Base-by-base conservation (phyloP, 2,113 vertebrate genomes). In the Synodontis membranacea region DNA sequence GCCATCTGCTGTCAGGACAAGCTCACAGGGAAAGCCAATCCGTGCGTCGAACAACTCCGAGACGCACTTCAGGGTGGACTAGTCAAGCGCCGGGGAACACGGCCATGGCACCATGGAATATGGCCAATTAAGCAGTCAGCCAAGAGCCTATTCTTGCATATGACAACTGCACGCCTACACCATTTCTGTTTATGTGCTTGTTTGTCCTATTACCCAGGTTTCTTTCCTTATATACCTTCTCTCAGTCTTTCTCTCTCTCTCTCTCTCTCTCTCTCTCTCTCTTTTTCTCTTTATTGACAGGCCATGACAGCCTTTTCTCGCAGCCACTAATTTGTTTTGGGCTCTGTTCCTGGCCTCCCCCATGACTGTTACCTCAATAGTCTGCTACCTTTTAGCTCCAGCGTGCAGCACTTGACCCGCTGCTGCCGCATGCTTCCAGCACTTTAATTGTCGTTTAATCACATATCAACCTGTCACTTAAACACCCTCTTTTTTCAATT, bases 401-500 rank as follows among this genome's bases (percentile, higher is more conserved):
- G 91, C 85, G 89, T 91, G 86, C 89, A 90, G 91, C 91, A 92
- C 94, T 94, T 94, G 94, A 95, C 95, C 94, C 88, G 85, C 90
- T 81, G 93, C 91, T 89, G 90, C 92, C 92, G 89, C 93, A 92
- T 92, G 93, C 93, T 94, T 95, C 93, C 94, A 93, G 91, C 90
- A 82, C 94, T 94, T 93, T 96, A 96, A 96, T 95, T 95, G 95
- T 95, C 94, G 91, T 94, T 95, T 96, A 95, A 95, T 96, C 94
- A 95, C 94, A 94, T 94, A 95, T 96, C 95, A 94, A 95, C 94
- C 93, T 95, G 95, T 95, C 95, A 95, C 93, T 95, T 95, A 95
- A 95, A 96, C 91, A 92, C 89, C 92, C 91, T 91, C 86, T 91
- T 93, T 93, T 93, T 94, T 93, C 90, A 93, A 88, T 90, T 88